Evolutionary conservation across 1,140 invertebrate genomes (phyloP), one percentile per base, ranked within the genome.

Genomic region (Lepidurus arcticus): DNA sequence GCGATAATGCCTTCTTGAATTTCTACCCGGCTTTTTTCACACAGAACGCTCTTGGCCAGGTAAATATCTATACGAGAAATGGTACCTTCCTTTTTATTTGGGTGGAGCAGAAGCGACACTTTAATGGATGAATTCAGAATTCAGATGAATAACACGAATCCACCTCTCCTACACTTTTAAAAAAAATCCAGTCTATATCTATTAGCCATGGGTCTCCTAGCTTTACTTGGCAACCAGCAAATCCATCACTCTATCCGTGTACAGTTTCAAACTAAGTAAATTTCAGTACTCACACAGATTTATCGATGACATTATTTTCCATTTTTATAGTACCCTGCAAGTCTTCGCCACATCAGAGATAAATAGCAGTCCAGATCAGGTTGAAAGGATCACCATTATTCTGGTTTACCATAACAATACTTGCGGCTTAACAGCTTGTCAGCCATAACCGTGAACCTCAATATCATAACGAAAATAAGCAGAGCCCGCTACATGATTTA

Each of bases 121-220:
- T 65, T 65, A 65, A 65, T 16, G 53, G 21, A 65, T 7, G 53
- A 11, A 16, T 65, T 21, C 53, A 65, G 53, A n/a, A 1, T 16
- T 65, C 53, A 65, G 21, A 65, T 16, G 16, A 65, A 65, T 65
- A 65, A 65, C 53, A 65, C 53, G 53, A 65, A 65, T 65, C 53
- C 13, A n/a, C 53, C 16, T 65, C 53, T 21, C 21, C 16, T 21
- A 65, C 53, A 16, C 21, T 65, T 65, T 65, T 21, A 65, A 65
- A 21, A 65, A 65, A 21, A 65, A 65, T 0, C 8, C 53, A 65
- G 53, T 65, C 13, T 65, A 65, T 21, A n/a, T n/a, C n/a, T n/a
- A n/a, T 1, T 65, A 65, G 53, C 53, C 53, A 65, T 65, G 53
- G 53, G 8, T 65, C n/a, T 65, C 53, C 7, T 65, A 65, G 53